phyloP scores from a whole-genome alignment of 2,113 vertebrate species.

The Amblyopsis rosae region DNA sequence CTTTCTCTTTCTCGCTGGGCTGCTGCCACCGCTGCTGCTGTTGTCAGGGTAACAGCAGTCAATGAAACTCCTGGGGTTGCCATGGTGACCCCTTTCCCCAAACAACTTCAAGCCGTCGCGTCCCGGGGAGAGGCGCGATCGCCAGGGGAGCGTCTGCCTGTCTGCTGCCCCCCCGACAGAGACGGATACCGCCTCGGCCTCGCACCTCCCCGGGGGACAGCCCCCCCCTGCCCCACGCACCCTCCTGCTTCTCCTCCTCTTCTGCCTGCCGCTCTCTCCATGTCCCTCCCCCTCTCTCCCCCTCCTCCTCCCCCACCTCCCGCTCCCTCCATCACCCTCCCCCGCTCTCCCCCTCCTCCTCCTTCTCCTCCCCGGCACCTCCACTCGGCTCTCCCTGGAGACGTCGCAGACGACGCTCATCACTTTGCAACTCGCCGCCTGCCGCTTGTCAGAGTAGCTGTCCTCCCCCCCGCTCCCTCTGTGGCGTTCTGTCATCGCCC shows the following conservation, averaged over 20 bases:
- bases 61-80: constrained; percentile 73
- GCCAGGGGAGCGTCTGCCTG: constrained; percentile 55
- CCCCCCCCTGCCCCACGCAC: constrained; percentile 46
- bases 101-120: constrained; percentile 57
- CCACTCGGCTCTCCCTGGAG: constrained; percentile 60
- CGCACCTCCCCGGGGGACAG: constrained; percentile 61
- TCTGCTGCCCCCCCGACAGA: constrained; percentile 57
- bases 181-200: constrained; percentile 62
- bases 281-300: constrained; percentile 41
- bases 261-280: constrained; percentile 25
- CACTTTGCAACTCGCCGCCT: constrained; percentile 66
- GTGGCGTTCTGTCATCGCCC: constrained; percentile 55
- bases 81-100: constrained; percentile 74
- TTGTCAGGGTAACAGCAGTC: constrained; percentile 75
- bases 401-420: constrained; percentile 75
- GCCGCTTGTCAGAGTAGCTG: constrained; percentile 56
- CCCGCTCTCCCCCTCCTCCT: constrained; percentile 34
- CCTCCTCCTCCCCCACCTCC: constrained; percentile 24
- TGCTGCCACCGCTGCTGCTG: constrained; percentile 66
- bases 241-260: constrained; percentile 24
- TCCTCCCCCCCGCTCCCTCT: constrained; percentile 64
- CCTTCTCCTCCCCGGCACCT: constrained; percentile 55
- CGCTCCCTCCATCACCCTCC: constrained; percentile 8
- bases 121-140: constrained; percentile 61
- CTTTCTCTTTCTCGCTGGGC: constrained; percentile 64